Evolutionary conservation across 2,113 vertebrate species (phyloP), one percentile per base, ranked within the genome.

Genomic region (Nansenia antarctica): DNA sequence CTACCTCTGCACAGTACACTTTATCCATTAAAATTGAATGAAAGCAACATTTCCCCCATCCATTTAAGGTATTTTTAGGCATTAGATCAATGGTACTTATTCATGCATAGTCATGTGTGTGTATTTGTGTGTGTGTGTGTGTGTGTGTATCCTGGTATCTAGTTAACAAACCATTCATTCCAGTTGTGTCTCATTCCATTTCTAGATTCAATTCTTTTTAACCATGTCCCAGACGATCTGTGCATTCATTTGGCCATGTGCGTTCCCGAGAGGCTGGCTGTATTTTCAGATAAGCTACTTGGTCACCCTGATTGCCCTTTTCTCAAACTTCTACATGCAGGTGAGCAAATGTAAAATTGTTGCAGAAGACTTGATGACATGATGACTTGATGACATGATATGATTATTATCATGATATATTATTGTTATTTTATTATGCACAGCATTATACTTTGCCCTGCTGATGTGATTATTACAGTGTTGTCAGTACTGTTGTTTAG

Each of bases 311-410:
- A 97, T 96, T 58, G 26, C 92, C 30, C 92, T 99, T 83, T 99
- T 99, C 90, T 86, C 90, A 70, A 99, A 99, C 89, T 99, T 99
- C 90, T 99, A 99, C 84, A 85, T 96, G 74, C 90, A 96, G 95
- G 97, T 98, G 86, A 91, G 73, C 73, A 52, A 69, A 35, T n/a
- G 12, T 37, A n/a, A 0, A 22, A 22, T 32, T 49, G 8, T 59
- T 22, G 5, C 53, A 35, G n/a, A n/a, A n/a, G n/a, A n/a, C n/a
- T 45, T 35, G 20, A 35, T 18, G 5, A 57, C 29, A 5, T 27
- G 26, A 55, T 11, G n/a, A n/a, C n/a, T 45, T 35, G 20, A 35
- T 18, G 5, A 57, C 29, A 5, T 27, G 26, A 55, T 11, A 37
- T 30, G 7, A 52, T 18, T 27, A 7, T 37, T 29, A 22, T 8